These are phyloP conservation scores for Tonatia bakeri DNA, from an alignment of 2,113 vertebrate genomes.

Conservation along the genomic window DNA sequence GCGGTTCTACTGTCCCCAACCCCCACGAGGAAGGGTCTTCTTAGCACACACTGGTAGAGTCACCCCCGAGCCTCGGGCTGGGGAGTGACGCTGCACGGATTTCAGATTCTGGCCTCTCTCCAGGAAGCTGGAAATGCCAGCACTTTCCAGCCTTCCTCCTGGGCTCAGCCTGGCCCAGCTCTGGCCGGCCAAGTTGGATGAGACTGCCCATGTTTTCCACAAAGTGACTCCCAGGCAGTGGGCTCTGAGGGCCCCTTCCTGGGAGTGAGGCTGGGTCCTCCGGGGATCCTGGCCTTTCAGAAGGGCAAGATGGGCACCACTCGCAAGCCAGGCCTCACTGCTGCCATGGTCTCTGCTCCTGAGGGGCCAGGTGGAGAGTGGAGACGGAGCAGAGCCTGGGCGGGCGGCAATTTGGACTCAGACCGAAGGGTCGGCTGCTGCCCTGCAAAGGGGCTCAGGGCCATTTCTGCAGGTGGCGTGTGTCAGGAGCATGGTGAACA, in stretches of 20 bases:
- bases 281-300: neutral
- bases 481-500: neutral
- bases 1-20: rapidly evolving
- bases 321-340: rapidly evolving
- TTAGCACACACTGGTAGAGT: neutral
- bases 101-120: neutral
- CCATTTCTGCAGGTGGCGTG: neutral
- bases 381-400: neutral
- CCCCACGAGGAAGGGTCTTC: neutral
- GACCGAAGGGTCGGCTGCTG: neutral
- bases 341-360: neutral
- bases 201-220: neutral
- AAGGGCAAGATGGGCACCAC: rapidly evolving
- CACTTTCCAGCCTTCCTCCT: neutral
- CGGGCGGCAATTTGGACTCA: neutral
- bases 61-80: neutral
- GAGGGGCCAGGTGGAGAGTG: neutral
- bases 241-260: neutral
- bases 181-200: no score
- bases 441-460: neutral
- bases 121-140: neutral
- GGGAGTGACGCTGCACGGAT: neutral
- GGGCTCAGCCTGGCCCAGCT: neutral
- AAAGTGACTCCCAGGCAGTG: neutral
- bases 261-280: neutral